A percentile compares a stretch with the other conserved stretches of the same genome.
Conservation (phyloP, 2,888 invertebrate species). For the Nowickia ferox region DNA sequence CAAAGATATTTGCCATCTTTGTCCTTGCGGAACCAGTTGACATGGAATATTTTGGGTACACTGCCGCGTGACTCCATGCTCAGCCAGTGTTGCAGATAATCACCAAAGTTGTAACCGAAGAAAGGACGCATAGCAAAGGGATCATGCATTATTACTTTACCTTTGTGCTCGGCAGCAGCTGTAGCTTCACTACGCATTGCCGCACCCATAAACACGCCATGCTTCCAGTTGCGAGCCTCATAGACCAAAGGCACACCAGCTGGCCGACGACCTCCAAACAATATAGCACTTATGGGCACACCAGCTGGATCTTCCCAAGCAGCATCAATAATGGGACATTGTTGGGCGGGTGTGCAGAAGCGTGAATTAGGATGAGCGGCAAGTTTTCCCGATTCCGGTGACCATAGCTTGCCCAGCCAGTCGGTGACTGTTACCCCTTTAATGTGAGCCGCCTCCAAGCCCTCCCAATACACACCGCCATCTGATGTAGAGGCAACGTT, state of each 20-base stretch:
- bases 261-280: slow-evolving; percentile 97
- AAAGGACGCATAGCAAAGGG: slow-evolving; percentile 99
- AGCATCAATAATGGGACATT: slow-evolving; percentile 97
- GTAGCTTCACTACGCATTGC: slow-evolving; percentile 98
- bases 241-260: slow-evolving; percentile 96
- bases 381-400: slow-evolving; percentile 86
- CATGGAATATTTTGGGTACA: slow-evolving; percentile 98
- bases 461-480: slow-evolving; percentile 99
- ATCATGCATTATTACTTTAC: slow-evolving; percentile 97
- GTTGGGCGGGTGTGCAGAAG: slow-evolving; percentile 96
- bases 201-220: slow-evolving; percentile 98
- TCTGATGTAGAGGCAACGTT: slow-evolving; percentile 98
- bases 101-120: slow-evolving; percentile 99
- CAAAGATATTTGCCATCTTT: slow-evolving; percentile 95
- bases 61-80: slow-evolving; percentile 89
- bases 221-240: slow-evolving; percentile 95
- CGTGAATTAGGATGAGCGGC: slow-evolving; percentile 99
- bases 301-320: slow-evolving; percentile 96
- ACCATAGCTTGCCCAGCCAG: slow-evolving; percentile 93
- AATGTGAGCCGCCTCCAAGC: slow-evolving; percentile 91
- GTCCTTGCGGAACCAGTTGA: slow-evolving; percentile 99
- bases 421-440: slow-evolving; percentile 87
- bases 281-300: slow-evolving; percentile 97
- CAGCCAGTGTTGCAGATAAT: slow-evolving; percentile 97
- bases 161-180: slow-evolving; percentile 98